A percentile compares a stretch with the other conserved stretches of the same genome.
These are phyloP conservation scores for Bombus turneri DNA, from an alignment of 1,140 invertebrate species.

Conservation along the genomic window DNA sequence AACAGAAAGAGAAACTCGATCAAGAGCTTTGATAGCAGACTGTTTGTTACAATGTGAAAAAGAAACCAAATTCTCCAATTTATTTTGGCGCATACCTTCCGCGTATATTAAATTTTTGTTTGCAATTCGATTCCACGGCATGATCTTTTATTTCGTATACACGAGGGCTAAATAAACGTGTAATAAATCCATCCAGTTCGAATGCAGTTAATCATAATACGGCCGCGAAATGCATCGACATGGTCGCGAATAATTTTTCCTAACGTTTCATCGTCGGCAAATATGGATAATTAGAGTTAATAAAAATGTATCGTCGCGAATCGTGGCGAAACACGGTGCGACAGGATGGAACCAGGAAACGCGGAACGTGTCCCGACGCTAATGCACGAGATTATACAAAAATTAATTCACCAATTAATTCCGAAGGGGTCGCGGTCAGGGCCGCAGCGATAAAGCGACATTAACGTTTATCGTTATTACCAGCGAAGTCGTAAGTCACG, in stretches of 20 bases:
- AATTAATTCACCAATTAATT: conserved; percentile 68
- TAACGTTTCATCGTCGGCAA: neutral
- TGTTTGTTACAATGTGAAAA: neutral
- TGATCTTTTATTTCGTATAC: neutral
- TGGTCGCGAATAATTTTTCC: neutral
- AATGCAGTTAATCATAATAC: neutral
- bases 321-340: neutral
- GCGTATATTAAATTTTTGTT: neutral
- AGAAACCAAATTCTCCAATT: neutral
- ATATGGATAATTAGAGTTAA: neutral
- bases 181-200: neutral
- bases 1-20: neutral
- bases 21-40: neutral
- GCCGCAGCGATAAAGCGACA: conserved; percentile 58
- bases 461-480: conserved; percentile 71
- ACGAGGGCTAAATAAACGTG: neutral
- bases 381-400: conserved; percentile 44
- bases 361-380: neutral
- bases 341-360: neutral
- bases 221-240: neutral
- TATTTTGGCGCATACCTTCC: too few relatives aligned
- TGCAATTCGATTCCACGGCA: neutral
- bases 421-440: conserved; percentile 32
- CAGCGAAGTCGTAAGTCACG: conserved; percentile 60
- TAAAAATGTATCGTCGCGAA: conserved; percentile 16